Evolutionary conservation across 2,113 vertebrate genomes (phyloP).

Genomic region (Bubo bubo): DNA sequence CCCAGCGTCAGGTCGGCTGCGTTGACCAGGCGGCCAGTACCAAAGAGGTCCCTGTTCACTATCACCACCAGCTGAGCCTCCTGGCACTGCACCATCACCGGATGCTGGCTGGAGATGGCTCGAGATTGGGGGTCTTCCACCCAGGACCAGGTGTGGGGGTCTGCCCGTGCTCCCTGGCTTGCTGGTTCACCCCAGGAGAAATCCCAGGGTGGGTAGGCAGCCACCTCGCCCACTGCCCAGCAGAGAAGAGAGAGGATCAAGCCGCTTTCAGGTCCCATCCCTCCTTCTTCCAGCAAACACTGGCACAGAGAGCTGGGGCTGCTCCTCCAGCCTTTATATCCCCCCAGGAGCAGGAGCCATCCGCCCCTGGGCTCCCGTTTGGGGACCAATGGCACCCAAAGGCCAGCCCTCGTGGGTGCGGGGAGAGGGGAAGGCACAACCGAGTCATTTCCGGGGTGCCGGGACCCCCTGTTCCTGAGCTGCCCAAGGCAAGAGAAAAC

Average conservation of each 20-base stretch:
- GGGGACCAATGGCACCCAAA: not conserved
- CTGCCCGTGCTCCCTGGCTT: not conserved
- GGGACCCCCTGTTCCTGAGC: not conserved
- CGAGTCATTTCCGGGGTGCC: not conserved
- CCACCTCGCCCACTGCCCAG: not conserved
- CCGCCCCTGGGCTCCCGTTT: not conserved
- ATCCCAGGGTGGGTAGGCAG: not conserved
- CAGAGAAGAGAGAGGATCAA: not conserved
- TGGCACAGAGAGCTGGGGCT: not conserved
- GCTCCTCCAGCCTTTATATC: not conserved
- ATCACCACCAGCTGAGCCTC: slow-evolving; percentile 41
- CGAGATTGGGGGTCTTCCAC: not conserved
- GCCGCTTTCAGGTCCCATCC: not conserved
- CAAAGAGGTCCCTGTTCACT: slow-evolving; percentile 12
- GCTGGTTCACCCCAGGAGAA: not conserved
- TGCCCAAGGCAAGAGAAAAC: not conserved
- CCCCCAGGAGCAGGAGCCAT: not conserved
- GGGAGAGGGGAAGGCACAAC: not conserved
- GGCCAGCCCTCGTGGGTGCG: not conserved
- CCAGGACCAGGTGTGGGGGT: not conserved
- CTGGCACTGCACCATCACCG: not conserved
- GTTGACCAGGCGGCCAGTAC: slow-evolving; percentile 2
- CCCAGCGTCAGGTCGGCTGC: not conserved
- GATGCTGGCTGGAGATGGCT: not conserved
- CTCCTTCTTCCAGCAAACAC: not conserved